Conservation (phyloP, 2,797 vertebrate species). For the Sebastes steindachneri region DNA sequence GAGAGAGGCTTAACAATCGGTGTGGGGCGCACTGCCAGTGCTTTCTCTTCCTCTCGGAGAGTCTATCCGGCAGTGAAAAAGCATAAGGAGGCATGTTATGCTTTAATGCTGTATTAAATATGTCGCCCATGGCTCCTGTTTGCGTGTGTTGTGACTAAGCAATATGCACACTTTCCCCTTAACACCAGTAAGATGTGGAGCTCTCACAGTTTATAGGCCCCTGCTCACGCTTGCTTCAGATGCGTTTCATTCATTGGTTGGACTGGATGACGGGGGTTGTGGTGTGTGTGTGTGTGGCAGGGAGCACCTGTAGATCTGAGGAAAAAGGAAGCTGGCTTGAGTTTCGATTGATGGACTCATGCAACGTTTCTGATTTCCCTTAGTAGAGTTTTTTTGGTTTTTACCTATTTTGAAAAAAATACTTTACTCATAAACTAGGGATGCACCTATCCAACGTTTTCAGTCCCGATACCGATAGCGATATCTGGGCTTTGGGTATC, state of each 20-base stretch:
- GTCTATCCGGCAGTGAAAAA: constrained; percentile 56
- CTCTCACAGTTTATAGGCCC: neutral
- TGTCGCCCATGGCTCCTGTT: constrained; percentile 64
- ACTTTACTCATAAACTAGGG: neutral
- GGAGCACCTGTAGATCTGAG: neutral
- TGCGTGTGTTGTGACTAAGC: neutral
- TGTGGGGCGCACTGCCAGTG: constrained; percentile 51
- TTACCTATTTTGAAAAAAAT: neutral
- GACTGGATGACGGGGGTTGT: neutral
- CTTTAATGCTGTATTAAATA: constrained; percentile 60
- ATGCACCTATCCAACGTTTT: no score
- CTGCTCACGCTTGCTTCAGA: neutral
- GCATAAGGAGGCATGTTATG: constrained; percentile 61
- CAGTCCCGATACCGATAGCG: no score
- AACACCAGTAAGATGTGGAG: neutral
- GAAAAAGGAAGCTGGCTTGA: neutral
- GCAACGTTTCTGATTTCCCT: neutral
- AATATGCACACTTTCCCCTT: neutral
- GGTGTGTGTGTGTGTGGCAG: neutral
- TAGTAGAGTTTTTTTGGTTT: neutral
- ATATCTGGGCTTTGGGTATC: no score
- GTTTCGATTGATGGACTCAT: neutral
- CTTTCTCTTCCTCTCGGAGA: constrained; percentile 48
- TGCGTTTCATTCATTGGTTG: neutral
- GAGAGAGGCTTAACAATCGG: constrained; percentile 70